Percentiles rank a stretch among this genome's conserved stretches.
phyloP scores from a whole-genome alignment of 2,888 invertebrate genomes.

The Rotaria socialis region DNA sequence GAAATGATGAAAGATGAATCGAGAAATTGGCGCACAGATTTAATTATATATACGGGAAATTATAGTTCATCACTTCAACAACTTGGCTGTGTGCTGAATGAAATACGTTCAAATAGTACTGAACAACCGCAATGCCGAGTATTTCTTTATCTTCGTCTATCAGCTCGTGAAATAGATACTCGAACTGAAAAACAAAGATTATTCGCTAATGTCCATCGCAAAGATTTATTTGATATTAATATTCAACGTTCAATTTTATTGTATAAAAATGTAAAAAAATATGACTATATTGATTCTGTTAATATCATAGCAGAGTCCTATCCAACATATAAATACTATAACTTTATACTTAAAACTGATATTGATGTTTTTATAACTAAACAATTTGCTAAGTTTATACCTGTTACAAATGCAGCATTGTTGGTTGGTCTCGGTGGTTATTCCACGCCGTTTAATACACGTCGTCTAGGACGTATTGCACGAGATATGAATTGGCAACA shows the following conservation, averaged over 20 bases:
- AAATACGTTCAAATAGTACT: neutral
- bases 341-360: slow-evolving; percentile 42
- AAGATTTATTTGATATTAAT: slow-evolving; percentile 31
- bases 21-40: slow-evolving; percentile 40
- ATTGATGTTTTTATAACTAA: slow-evolving; percentile 45
- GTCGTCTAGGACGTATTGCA: slow-evolving; percentile 36
- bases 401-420: slow-evolving; percentile 10
- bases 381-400: slow-evolving; percentile 41
- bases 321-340: slow-evolving; percentile 22
- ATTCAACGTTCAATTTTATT: neutral
- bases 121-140: slow-evolving; percentile 44
- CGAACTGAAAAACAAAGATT: neutral
- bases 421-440: slow-evolving; percentile 43
- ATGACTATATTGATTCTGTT: slow-evolving; percentile 46
- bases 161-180: neutral
- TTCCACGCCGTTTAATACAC: slow-evolving; percentile 35
- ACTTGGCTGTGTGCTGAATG: slow-evolving; percentile 30
- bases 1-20: slow-evolving; percentile 46
- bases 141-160: slow-evolving; percentile 35
- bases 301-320: slow-evolving; percentile 39
- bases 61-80: neutral
- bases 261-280: neutral
- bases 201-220: neutral
- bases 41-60: slow-evolving; percentile 36
- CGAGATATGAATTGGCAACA: slow-evolving; percentile 28